Evolutionary conservation across 2,888 invertebrate genomes (phyloP).

Genomic region (Pristionchus exspectatus): DNA sequence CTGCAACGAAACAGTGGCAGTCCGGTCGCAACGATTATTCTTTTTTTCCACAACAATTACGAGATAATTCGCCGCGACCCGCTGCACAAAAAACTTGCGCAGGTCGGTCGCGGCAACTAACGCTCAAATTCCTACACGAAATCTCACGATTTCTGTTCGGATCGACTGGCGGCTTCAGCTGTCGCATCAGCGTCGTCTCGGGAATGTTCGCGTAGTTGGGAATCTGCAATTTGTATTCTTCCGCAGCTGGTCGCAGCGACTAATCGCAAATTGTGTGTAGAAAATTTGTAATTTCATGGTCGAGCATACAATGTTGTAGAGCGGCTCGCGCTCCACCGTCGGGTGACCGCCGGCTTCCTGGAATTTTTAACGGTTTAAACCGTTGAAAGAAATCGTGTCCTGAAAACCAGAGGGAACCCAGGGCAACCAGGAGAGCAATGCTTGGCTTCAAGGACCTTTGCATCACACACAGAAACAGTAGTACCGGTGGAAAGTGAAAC

Average conservation of each 20-base stretch:
- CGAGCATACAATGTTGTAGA: background rate
- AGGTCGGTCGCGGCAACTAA: background rate
- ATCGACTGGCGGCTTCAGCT: background rate
- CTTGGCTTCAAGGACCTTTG: background rate
- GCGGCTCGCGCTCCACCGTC: slow-evolving; percentile 3
- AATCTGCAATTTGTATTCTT: background rate
- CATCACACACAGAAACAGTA: background rate
- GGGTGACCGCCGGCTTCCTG: background rate
- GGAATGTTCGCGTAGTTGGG: background rate
- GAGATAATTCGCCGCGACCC: background rate
- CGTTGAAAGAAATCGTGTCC: background rate
- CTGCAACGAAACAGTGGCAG: too few relatives aligned
- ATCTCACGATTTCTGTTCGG: background rate
- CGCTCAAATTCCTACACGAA: background rate
- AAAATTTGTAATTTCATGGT: background rate
- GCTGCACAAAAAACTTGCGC: background rate
- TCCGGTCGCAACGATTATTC: background rate
- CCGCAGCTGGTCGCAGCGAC: background rate
- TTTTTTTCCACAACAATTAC: background rate
- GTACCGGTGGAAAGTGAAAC: background rate
- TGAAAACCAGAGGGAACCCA: too few relatives aligned
- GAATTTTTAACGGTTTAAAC: background rate
- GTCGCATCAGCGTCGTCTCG: background rate
- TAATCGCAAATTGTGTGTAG: background rate
- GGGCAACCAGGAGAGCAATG: background rate